Percentiles rank a stretch among this genome's conserved stretches.
Evolutionary conservation across 1,140 invertebrate genomes (phyloP).

Genomic region (Reticulitermes speratus): DNA sequence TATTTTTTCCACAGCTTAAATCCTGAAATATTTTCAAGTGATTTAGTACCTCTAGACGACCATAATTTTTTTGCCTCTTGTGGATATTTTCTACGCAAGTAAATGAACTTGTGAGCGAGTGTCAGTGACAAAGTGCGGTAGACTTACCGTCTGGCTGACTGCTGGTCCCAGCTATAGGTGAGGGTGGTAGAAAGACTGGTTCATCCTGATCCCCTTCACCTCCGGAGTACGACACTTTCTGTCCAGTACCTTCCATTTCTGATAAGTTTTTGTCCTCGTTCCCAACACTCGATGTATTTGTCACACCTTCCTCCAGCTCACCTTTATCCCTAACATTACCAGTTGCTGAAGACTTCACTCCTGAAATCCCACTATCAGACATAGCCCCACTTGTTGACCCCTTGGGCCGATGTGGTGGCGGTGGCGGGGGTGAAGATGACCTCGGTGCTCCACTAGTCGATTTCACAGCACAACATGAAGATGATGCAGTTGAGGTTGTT

Average conservation of each 20-base stretch:
- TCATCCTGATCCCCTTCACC: not conserved
- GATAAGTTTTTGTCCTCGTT: not conserved
- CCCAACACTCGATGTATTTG: not conserved
- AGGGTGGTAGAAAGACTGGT: not conserved
- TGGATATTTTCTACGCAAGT: no score
- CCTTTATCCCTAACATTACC: not conserved
- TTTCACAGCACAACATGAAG: conserved; percentile 1
- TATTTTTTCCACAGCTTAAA: no score
- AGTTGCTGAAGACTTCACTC: not conserved
- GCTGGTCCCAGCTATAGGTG: not conserved
- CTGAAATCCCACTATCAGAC: not conserved
- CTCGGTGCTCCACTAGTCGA: not conserved
- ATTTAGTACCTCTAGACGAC: no score
- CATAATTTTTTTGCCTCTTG: no score
- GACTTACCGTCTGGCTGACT: not conserved
- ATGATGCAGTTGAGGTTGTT: not conserved
- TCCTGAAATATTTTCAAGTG: no score
- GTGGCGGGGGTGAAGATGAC: not conserved
- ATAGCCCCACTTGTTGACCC: not conserved
- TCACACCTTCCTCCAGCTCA: not conserved
- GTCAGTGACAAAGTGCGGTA: not conserved
- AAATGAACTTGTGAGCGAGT: no score
- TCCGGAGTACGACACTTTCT: not conserved
- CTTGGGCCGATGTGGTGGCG: not conserved
- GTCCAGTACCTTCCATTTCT: not conserved